Evolutionary conservation across 2,888 invertebrate species (phyloP).

Genomic region (Andrena chrysosceles): DNA sequence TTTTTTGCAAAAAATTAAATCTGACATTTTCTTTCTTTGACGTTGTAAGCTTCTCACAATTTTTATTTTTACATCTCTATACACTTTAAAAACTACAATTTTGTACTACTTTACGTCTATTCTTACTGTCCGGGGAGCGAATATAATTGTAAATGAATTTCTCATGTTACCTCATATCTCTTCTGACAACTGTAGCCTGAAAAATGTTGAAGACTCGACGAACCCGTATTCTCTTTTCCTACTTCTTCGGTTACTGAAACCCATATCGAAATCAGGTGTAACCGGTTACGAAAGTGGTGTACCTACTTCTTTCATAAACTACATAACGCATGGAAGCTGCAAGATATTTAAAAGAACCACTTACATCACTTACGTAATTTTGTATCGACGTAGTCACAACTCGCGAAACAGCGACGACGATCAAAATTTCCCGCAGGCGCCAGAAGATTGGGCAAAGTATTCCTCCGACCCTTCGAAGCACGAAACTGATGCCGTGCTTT

Average conservation of each 20-base stretch:
- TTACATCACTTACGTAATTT: conserved; percentile 83
- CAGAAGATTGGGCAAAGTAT: conserved; percentile 31
- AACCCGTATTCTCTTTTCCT: not conserved
- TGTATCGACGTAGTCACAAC: conserved; percentile 40
- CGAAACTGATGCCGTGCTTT: not conserved
- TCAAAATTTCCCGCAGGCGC: not conserved
- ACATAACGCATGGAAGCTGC: not conserved
- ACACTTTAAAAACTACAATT: not conserved
- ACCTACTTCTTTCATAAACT: not conserved
- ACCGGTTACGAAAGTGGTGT: not conserved
- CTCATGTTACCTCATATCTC: conserved; percentile 58
- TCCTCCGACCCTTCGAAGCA: conserved; percentile 4
- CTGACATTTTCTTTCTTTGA: not conserved
- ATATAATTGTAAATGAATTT: not conserved
- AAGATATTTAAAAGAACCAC: conserved; percentile 54
- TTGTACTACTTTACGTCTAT: too few species aligned
- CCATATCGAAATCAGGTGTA: not conserved
- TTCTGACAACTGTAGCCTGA: not conserved
- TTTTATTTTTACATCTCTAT: not conserved
- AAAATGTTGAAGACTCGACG: conserved; percentile 36
- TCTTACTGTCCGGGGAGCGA: not conserved
- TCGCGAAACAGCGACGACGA: conserved; percentile 34
- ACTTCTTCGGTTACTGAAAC: conserved; percentile 44
- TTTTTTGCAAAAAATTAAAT: not conserved
- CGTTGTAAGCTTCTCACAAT: not conserved